Conservation (phyloP, 1,140 invertebrate species). For the Drosophila rufa region DNA sequence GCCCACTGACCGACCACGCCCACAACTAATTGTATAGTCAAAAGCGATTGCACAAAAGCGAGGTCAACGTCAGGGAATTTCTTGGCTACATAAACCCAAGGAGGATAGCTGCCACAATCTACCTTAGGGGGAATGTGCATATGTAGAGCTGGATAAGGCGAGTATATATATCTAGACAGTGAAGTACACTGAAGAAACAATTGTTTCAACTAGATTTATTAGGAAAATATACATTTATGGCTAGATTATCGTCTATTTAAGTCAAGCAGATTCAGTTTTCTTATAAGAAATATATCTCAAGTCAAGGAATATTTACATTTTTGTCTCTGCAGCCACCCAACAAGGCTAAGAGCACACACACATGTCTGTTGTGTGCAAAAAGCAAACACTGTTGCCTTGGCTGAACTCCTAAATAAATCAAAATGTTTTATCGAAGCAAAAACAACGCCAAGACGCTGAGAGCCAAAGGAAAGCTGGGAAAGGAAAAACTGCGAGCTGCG, state of each 20-base stretch:
- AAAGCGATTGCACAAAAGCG: conserved; percentile 46
- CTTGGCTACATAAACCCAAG: conserved; percentile 25
- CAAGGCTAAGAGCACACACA: conserved; percentile 7
- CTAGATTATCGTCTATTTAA: background rate
- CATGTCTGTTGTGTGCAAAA: background rate
- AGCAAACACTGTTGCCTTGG: conserved; percentile 36
- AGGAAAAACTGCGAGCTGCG: conserved; percentile 27
- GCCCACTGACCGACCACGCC: conserved; percentile 15
- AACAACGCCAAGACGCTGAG: background rate
- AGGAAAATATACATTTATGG: background rate
- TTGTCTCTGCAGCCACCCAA: conserved; percentile 1
- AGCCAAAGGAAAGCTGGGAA: conserved; percentile 14
- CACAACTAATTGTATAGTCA: conserved; percentile 45
- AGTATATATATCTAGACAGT: conserved; percentile 1
- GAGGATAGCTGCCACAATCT: conserved; percentile 29
- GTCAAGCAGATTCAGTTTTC: background rate
- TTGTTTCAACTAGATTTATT: background rate
- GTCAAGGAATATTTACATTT: background rate
- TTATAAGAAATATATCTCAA: background rate
- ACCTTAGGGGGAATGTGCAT: conserved; percentile 14
- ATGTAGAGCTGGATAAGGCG: background rate
- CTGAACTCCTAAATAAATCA: conserved; percentile 56
- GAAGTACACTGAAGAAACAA: background rate
- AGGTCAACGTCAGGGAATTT: conserved; percentile 34
- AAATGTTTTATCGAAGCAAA: conserved; percentile 39